Conservation (phyloP, 2,888 invertebrate genomes). For the Ectemnius cavifrons region DNA sequence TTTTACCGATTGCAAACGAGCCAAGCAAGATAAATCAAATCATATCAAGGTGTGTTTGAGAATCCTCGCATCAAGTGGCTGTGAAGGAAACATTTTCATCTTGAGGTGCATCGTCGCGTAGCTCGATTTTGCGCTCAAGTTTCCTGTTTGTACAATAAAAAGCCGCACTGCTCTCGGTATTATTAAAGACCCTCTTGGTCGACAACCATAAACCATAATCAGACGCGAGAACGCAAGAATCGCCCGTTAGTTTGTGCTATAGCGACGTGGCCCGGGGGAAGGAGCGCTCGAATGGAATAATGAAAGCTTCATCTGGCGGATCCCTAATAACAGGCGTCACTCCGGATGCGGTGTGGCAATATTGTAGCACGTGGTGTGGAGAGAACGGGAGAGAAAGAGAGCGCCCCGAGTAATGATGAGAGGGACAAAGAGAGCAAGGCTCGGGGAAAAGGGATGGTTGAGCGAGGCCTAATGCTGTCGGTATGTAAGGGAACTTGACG, state of each 20-base stretch:
- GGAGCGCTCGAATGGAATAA: slow-evolving; percentile 52
- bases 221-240: slow-evolving; percentile 31
- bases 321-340: slow-evolving; percentile 63
- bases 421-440: slow-evolving; percentile 9
- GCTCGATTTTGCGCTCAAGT: too few species aligned
- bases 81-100: too few species aligned
- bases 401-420: slow-evolving; percentile 7
- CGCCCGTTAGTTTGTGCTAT: slow-evolving; percentile 49
- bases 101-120: too few species aligned
- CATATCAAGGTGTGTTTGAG: too few species aligned
- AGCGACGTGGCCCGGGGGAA: slow-evolving; percentile 49
- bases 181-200: slow-evolving; percentile 37
- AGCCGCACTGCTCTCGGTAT: slow-evolving; percentile 39
- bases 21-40: too few species aligned
- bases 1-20: too few species aligned
- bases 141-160: slow-evolving; percentile 9
- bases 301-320: slow-evolving; percentile 57
- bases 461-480: slow-evolving; percentile 42
- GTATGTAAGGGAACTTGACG: background rate
- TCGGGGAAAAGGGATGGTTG: slow-evolving; percentile 55
- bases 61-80: too few species aligned
- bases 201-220: slow-evolving; percentile 36
- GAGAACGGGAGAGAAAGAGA: slow-evolving; percentile 20
- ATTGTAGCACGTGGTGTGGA: slow-evolving; percentile 61
- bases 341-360: slow-evolving; percentile 65